Conservation (phyloP, 2,888 invertebrate genomes). For the Eugnorisma glareosa region DNA sequence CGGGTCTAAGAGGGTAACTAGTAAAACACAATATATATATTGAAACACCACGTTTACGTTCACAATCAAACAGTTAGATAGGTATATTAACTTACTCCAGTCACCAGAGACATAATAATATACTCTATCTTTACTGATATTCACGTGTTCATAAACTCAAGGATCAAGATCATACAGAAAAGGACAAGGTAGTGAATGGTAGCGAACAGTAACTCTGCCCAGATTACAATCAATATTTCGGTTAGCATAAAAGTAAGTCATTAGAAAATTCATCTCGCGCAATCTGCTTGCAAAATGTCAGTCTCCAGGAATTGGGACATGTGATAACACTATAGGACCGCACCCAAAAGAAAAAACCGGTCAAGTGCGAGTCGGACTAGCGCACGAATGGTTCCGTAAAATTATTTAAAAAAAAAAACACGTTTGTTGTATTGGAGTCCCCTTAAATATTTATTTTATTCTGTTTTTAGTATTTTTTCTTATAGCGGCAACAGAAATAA, state of each 20-base stretch:
- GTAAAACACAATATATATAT: too few relatives aligned
- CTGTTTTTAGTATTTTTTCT: too few relatives aligned
- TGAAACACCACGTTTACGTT: too few relatives aligned
- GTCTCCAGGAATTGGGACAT: conserved; percentile 20
- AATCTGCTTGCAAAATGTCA: conserved; percentile 8
- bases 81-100: neutral
- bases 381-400: too few relatives aligned
- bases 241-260: conserved; percentile 16
- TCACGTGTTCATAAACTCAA: neutral
- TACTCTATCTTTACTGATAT: neutral
- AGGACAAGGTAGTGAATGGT: neutral
- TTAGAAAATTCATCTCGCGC: conserved; percentile 22
- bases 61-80: too few relatives aligned
- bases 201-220: neutral
- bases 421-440: too few relatives aligned
- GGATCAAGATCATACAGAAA: neutral
- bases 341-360: conserved; percentile 1
- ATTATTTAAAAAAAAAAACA: too few relatives aligned
- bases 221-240: conserved; percentile 11
- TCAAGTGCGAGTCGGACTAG: too few relatives aligned
- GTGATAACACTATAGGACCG: conserved; percentile 2
- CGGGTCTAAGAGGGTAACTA: neutral
- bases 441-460: too few relatives aligned
- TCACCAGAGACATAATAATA: neutral
- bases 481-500: too few relatives aligned